Base-by-base conservation (phyloP, 2,797 vertebrate genomes). In the Sardinella longiceps region DNA sequence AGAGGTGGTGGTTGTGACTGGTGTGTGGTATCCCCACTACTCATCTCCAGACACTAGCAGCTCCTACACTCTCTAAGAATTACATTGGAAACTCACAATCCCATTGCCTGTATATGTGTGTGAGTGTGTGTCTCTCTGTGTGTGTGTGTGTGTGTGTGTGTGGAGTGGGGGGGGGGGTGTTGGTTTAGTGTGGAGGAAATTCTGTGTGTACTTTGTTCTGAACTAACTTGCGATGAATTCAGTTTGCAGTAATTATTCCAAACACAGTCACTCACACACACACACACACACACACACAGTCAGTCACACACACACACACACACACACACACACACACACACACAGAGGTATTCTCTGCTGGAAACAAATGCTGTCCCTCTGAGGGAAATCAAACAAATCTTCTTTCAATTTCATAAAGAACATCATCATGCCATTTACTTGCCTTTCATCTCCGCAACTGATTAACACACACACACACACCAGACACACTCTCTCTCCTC, bases 281-380 rank as follows among this genome's bases (percentile, higher is more conserved):
- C 63, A 94, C 93, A 90, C 93, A 93, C 93, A 80, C 82, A 84
- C 82, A 74, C 82, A 83, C 82, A 83, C 82, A 51, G n/a, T n/a
- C n/a, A n/a, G n/a, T n/a, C n/a, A 53, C 15, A 18, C 51, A 53
- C 63, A 30, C 28, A 12, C 12, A 3, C 63, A 30, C 28, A 30
- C 63, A 15, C 63, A 30, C 63, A 94, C 93, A 90, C 93, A 93
- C 93, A 80, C 82, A 84, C 82, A 74, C 82, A 83, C 82, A 83
- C 82, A 51, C 63, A 80, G 70, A 88, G 81, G 46, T 63, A 63
- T 39, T 83, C 83, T 74, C 80, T 63, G 84, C 85, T 84, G 84
- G 58, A 74, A 83, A 80, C 86, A 84, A 58, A 87, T 82, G 63
- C 37, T 70, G 63, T 37, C 37, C 28, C 37, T 58, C 82, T 11